Conservation (phyloP, 2,113 vertebrate species). For the Lophura nycthemera region DNA sequence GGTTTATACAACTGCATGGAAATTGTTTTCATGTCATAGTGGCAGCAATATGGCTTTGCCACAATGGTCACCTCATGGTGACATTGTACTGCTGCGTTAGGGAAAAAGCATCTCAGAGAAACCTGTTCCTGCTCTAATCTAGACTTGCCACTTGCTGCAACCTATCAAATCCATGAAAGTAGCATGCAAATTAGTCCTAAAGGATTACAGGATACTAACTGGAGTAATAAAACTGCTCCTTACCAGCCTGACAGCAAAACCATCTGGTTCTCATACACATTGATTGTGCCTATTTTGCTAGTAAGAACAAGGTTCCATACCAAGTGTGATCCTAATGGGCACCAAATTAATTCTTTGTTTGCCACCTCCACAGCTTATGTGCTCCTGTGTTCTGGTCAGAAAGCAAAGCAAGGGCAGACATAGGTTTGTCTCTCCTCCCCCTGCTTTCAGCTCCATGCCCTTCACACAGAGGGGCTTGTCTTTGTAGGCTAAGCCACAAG, state of each 20-base stretch:
- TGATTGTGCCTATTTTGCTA: neutral
- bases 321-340: neutral
- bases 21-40: neutral
- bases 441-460: neutral
- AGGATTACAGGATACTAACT: neutral
- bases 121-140: neutral
- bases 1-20: neutral
- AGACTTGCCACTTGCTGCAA: neutral
- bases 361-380: fast-evolving
- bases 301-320: neutral
- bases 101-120: neutral
- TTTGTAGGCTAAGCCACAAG: conserved; percentile 53
- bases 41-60: neutral
- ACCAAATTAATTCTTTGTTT: neutral
- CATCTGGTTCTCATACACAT: neutral
- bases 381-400: neutral
- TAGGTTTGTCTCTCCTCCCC: neutral
- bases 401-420: neutral
- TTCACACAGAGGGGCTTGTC: conserved; percentile 48
- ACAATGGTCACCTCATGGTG: neutral
- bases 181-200: neutral
- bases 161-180: neutral
- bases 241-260: neutral
- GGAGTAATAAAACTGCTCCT: neutral
- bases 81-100: neutral